Evolutionary conservation across 2,797 vertebrate genomes (phyloP), one percentile per base, ranked within the genome.

Genomic region (Sebastes minor): DNA sequence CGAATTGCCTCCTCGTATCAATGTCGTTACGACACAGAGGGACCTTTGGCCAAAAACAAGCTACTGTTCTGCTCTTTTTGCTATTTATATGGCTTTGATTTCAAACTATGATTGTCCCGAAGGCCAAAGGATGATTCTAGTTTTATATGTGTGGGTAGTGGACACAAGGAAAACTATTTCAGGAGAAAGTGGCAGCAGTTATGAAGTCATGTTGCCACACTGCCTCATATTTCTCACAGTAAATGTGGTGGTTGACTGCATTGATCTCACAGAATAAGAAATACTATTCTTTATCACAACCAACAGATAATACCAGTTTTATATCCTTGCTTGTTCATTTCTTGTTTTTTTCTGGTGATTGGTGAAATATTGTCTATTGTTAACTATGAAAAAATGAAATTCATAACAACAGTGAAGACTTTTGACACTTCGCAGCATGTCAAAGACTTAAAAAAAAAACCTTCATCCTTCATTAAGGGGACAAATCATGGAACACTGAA

Each of bases 391-490:
- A 74, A 62, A 46, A 59, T 16, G 0, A 33, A 32, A 76, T 71
- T 13, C 5, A 70, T 13, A 52, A 78, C 2, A 70, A 3, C 27
- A 56, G 11, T 71, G 27, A 57, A 42, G 67, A 71, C 56, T 64
- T 1, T 71, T 86, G 25, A 86, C 23, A 66, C 78, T 78, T 62
- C 85, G 78, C 74, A 71, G 33, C 35, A 63, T 68, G 27, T 74
- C 33, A 28, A 46, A 23, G 55, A 72, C 38, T 28, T 73, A 4
- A 52, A 35, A 35, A 35, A 11, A 35, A 35, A 12, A 0, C 11
- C 33, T 12, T 35, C 33, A 35, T 35, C 33, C 33, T 35, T 35
- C 0, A 12, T 35, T 35, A 35, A 59, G 16, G 12, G 33, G 27
- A 14, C 14, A 46, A 62, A 73, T 30, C 71, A 20, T 71, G 55